Conservation (phyloP, 2,797 vertebrate genomes). For the Gadopsis marmoratus region DNA sequence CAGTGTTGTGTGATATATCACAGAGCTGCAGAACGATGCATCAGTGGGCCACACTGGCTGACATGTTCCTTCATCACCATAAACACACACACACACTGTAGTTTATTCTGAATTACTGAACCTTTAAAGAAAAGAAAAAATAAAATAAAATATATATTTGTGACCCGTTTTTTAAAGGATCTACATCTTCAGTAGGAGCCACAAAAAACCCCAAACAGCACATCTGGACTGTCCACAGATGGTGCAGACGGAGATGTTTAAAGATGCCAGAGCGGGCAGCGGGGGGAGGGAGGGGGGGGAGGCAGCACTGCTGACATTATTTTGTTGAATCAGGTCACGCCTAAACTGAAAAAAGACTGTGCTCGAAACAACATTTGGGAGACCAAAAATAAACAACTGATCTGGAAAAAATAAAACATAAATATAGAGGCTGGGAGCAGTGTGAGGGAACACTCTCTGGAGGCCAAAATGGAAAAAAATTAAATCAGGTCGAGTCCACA, state of each 20-base stretch:
- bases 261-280: neutral
- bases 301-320: slow-evolving; percentile 35
- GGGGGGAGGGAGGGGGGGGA: neutral
- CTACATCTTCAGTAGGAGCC: neutral
- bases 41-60: too few species aligned
- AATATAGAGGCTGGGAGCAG: too few species aligned
- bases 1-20: too few species aligned
- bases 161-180: neutral
- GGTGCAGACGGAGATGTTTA: slow-evolving; percentile 1
- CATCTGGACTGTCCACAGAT: neutral
- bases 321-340: slow-evolving; percentile 55
- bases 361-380: slow-evolving; percentile 45
- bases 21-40: too few species aligned
- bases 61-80: neutral
- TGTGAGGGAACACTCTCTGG: slow-evolving; percentile 6
- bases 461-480: slow-evolving; percentile 44
- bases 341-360: slow-evolving; percentile 5
- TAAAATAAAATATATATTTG: neutral
- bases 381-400: slow-evolving; percentile 60
- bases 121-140: too few species aligned
- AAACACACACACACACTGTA: neutral
- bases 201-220: neutral
- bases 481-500: slow-evolving; percentile 49
- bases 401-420: slow-evolving; percentile 4
- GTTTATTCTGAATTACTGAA: too few species aligned